Evolutionary conservation across 2,797 vertebrate genomes (phyloP), one percentile per base, ranked within the genome.

Genomic region (Anableps anableps): DNA sequence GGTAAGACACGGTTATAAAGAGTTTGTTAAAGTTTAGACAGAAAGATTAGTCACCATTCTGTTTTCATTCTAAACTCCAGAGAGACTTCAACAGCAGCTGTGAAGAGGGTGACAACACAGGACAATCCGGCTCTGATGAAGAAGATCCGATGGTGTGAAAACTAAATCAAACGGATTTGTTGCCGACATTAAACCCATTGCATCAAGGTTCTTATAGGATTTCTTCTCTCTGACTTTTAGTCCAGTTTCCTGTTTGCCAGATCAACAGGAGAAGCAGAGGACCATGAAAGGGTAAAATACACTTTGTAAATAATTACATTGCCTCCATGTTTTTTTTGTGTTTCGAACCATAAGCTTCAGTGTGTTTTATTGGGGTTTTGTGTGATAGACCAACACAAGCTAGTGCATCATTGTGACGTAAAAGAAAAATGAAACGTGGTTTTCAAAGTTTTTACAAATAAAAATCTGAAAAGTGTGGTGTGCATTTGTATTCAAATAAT

Each of bases 201-300:
- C 10, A 21, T 72, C 51, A 72, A 4, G 21, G 50, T 83, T 60
- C 16, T 72, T 7, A 17, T 72, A 31, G 11, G 29, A 21, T 11
- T n/a, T 75, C 26, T 31, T n/a, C 41, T 83, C 26, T 77, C 11
- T 75, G 31, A 48, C 51, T 71, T 4, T 0, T 38, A 72, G 77
- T 17, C 66, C 36, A 60, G 45, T 64, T 51, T 26, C 50, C 21
- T 64, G 6, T 64, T 47, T 51, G 34, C 34, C 34, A 66, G 62
- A 53, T 26, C 45, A 51, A 19, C 71, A 21, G 72, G 0, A 7
- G 36, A 47, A 21, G 3, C 47, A 62, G 58, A 38, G 60, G 68
- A 70, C 38, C 1, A 68, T 29, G 71, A 78, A 55, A 70, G n/a
- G 76, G 76, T 78, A 82, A 81, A 81, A 26, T 43, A 13, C 55